Percentiles rank a stretch among this genome's conserved stretches.
Evolutionary conservation across 2,113 vertebrate genomes (phyloP).

Genomic region (Thalassarche chlororhynchos): DNA sequence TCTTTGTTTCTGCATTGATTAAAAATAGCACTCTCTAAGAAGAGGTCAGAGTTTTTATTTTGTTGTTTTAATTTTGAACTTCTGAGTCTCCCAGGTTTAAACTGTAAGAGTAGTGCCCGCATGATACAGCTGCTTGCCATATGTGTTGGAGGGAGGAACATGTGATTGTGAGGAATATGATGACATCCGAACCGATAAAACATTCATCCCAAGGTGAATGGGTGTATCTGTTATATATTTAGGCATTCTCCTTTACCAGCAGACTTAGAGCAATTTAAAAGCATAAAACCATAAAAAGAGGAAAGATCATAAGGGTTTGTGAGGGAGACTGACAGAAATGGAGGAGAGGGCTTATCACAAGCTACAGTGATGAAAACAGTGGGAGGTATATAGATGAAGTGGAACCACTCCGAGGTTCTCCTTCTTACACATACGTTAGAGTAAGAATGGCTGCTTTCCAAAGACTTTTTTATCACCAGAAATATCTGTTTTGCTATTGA

Average conservation of each 20-base stretch:
- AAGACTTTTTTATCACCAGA: background rate
- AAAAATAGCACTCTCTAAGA: background rate
- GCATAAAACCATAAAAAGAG: background rate
- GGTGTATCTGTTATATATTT: conserved; percentile 60
- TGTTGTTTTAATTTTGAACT: background rate
- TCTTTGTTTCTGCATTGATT: background rate
- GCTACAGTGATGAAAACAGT: conserved; percentile 44
- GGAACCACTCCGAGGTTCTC: background rate
- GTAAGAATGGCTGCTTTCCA: background rate
- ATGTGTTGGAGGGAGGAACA: conserved; percentile 4
- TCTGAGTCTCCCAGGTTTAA: background rate
- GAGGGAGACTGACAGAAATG: conserved; percentile 18
- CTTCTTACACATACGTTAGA: background rate
- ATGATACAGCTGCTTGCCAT: conserved; percentile 38
- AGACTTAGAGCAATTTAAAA: conserved; percentile 27
- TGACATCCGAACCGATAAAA: conserved; percentile 47
- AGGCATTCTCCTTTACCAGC: background rate
- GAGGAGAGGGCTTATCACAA: background rate
- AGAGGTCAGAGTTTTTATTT: background rate
- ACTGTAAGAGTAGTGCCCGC: background rate
- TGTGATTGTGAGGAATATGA: conserved; percentile 34
- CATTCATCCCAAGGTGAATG: conserved; percentile 51
- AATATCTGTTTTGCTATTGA: background rate
- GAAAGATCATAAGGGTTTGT: background rate
- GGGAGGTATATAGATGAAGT: conserved; percentile 31